phyloP scores from a whole-genome alignment of 2,797 vertebrate species.

The Iguana delicatissima region DNA sequence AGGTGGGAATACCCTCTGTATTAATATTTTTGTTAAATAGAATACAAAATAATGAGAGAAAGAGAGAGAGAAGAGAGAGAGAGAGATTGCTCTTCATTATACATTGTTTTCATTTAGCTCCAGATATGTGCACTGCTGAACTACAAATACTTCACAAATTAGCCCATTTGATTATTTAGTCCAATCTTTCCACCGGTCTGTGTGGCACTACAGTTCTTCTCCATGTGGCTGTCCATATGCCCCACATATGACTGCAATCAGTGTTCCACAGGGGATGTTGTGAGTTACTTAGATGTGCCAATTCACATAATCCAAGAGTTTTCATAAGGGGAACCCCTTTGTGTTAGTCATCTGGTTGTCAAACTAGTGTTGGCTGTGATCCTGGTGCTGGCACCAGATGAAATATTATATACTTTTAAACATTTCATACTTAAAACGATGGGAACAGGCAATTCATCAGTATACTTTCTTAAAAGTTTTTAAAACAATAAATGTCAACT shows the following conservation, averaged over 20 bases:
- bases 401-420: slow-evolving; percentile 70
- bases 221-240: slow-evolving; percentile 50
- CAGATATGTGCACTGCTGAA: neutral
- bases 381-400: slow-evolving; percentile 72
- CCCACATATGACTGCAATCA: slow-evolving; percentile 40
- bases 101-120: slow-evolving; percentile 1
- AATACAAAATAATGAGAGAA: neutral
- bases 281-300: slow-evolving; percentile 52
- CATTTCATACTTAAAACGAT: slow-evolving; percentile 53
- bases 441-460: slow-evolving; percentile 64
- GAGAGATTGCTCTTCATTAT: slow-evolving; percentile 31
- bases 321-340: slow-evolving; percentile 68
- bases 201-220: neutral
- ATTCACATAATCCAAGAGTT: slow-evolving; percentile 56
- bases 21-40: neutral
- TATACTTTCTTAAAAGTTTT: slow-evolving; percentile 62
- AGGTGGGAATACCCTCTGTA: neutral
- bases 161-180: neutral
- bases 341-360: slow-evolving; percentile 78
- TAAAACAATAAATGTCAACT: slow-evolving; percentile 69
- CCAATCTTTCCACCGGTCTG: neutral
- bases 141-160: neutral
- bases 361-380: slow-evolving; percentile 61
- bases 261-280: slow-evolving; percentile 49
- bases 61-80: neutral